Conservation (phyloP, 2,113 vertebrate genomes). For the Castor canadensis region DNA sequence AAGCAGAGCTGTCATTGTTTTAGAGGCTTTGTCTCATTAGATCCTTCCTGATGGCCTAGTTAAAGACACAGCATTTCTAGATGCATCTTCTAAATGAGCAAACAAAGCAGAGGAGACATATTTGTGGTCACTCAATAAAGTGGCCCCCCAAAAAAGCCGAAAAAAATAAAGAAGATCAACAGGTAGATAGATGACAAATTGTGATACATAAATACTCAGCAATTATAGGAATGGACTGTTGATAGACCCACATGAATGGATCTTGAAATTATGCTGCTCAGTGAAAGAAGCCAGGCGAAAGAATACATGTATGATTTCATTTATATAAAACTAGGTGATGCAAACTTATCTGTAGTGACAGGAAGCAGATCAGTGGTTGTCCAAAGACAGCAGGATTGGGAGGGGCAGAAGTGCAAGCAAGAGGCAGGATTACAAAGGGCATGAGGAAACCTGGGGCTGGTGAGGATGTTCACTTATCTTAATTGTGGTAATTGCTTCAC, state of each 20-base stretch:
- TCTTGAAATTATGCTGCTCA: background rate
- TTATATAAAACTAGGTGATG: too few relatives aligned
- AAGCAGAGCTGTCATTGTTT: too few relatives aligned
- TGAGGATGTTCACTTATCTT: too few relatives aligned
- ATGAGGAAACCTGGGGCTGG: too few relatives aligned
- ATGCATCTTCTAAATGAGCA: too few relatives aligned
- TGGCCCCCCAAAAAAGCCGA: background rate
- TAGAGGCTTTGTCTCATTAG: background rate
- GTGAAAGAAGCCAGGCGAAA: background rate
- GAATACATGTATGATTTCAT: too few relatives aligned
- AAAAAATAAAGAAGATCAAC: background rate
- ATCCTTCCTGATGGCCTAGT: background rate
- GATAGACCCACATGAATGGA: background rate
- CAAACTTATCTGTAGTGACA: background rate
- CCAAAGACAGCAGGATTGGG: background rate
- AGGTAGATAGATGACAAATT: too few relatives aligned
- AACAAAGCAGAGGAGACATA: background rate
- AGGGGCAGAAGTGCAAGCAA: too few relatives aligned
- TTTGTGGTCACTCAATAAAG: background rate
- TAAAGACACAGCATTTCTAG: too few relatives aligned
- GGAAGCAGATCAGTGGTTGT: background rate
- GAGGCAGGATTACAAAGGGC: too few relatives aligned
- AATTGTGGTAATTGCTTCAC: background rate
- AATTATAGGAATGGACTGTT: background rate
- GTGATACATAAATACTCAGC: background rate